Percentiles rank a stretch among this genome's conserved stretches.
Evolutionary conservation across 1,140 invertebrate species (phyloP).

Genomic region (Gryon sp.): DNA sequence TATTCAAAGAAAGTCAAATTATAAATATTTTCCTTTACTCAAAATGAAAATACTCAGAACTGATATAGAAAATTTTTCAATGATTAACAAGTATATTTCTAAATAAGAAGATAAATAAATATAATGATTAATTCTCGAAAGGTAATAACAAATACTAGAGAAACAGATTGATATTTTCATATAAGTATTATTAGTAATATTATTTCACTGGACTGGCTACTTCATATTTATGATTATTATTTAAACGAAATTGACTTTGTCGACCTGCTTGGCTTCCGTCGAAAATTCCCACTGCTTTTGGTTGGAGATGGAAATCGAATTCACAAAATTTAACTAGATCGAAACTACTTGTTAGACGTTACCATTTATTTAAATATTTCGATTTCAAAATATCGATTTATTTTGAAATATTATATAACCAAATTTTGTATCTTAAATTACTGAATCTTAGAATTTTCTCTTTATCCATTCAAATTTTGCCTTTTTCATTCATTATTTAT

Average conservation of each 20-base stretch:
- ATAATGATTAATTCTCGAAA: conserved; percentile 24
- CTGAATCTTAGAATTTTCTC: too few species aligned
- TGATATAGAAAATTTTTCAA: too few species aligned
- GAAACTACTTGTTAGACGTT: conserved; percentile 4
- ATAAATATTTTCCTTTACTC: too few species aligned
- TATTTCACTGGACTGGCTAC: conserved; percentile 58
- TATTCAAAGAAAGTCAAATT: too few species aligned
- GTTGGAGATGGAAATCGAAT: conserved; percentile 29
- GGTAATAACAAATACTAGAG: conserved; percentile 29
- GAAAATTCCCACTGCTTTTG: conserved; percentile 20
- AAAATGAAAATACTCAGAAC: too few species aligned
- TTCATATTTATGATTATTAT: conserved; percentile 69
- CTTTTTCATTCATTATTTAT: too few species aligned
- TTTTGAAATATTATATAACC: conserved; percentile 20
- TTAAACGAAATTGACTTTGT: conserved; percentile 67
- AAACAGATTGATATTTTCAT: conserved; percentile 35
- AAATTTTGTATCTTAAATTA: too few species aligned
- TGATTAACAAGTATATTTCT: too few species aligned
- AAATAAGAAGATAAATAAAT: too few species aligned
- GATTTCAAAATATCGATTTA: too few species aligned
- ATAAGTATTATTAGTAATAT: conserved; percentile 60
- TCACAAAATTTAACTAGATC: conserved; percentile 11
- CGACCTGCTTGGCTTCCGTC: conserved; percentile 11
- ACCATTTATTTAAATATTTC: conserved; percentile 2
- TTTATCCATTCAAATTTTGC: too few species aligned